Base-by-base conservation (phyloP, 2,888 invertebrate genomes). In the Chrysolina haemoptera region DNA sequence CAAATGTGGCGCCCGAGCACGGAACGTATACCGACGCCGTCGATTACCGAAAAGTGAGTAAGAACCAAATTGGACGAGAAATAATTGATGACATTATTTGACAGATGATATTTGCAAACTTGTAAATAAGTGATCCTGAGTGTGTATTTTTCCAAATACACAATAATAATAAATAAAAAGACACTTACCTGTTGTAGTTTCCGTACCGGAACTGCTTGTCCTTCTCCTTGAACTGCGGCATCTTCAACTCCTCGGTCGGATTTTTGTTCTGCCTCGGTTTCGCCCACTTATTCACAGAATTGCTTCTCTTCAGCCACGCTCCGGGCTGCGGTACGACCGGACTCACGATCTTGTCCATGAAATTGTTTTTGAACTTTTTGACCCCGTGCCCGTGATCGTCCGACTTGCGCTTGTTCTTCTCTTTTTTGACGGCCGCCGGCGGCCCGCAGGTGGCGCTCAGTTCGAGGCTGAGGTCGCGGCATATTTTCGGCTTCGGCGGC, bases 321-420 rank as follows among this genome's bases (percentile, higher is more conserved):
- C 96, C 96, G 0, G 96, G 96, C 86, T 96, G 96, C 10, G 96
- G 96, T 73, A 96, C 94, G 46, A 96, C 97, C 0, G 96, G 97
- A 84, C 96, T 96, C 14, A 97, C 97, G 80, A 97, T 97, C 88
- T 96, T 96, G 86, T 96, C 96, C 89, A 95, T 91, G 0, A 91
- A 90, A 87, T 93, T 89, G 86, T 93, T 89, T 68, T 94, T 92
- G 65, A 94, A 90, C 78, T 93, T 87, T 84, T 92, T 91, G 80
- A 90, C 90, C 9, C 53, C 22, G 63, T 77, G 90, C 11, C 88
- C 89, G 81, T 91, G 90, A 66, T 89, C 90, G 77, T 90, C 90
- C 75, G 88, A 85, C 79, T 91, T 91, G 84, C 91, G 89, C 77
- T 91, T 91, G 84, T 89, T 90, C 68, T 90, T 90, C 65, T 91